A percentile compares a stretch with the other conserved stretches of the same genome.
These are phyloP conservation scores for Deilephila porcellus DNA, from an alignment of 2,888 invertebrate genomes.

Conservation along the genomic window DNA sequence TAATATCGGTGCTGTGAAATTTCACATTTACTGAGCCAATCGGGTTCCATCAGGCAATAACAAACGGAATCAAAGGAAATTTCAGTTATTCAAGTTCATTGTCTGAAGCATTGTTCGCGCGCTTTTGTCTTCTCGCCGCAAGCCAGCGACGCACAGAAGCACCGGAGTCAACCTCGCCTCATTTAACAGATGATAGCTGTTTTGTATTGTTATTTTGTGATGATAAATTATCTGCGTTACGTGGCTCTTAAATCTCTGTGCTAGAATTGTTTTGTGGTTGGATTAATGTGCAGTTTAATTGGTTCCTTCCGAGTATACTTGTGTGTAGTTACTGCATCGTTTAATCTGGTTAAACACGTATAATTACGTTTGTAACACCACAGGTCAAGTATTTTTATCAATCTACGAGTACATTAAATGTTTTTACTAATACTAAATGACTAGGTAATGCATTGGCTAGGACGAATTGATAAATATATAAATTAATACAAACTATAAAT, in stretches of 20 bases:
- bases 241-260: not conserved
- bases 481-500: too few species aligned
- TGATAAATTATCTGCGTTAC: conserved; percentile 20
- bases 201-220: conserved; percentile 8
- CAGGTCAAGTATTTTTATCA: too few species aligned
- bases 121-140: conserved; percentile 35
- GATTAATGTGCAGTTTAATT: not conserved
- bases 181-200: conserved; percentile 20
- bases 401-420: too few species aligned
- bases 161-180: not conserved
- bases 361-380: too few species aligned
- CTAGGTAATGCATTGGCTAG: too few species aligned
- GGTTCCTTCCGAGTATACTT: not conserved
- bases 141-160: conserved; percentile 12
- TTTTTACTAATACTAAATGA: too few species aligned
- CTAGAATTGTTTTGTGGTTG: not conserved
- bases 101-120: conserved; percentile 37
- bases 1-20: not conserved
- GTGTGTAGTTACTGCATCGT: too few species aligned
- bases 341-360: too few species aligned
- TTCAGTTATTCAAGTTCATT: conserved; percentile 39
- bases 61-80: conserved; percentile 40
- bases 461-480: too few species aligned
- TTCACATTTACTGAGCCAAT: conserved; percentile 34
- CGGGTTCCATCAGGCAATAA: conserved; percentile 35